A percentile compares a stretch with the other conserved stretches of the same genome.
Conservation (phyloP, 2,888 invertebrate species). For the Epicampocera succincta region DNA sequence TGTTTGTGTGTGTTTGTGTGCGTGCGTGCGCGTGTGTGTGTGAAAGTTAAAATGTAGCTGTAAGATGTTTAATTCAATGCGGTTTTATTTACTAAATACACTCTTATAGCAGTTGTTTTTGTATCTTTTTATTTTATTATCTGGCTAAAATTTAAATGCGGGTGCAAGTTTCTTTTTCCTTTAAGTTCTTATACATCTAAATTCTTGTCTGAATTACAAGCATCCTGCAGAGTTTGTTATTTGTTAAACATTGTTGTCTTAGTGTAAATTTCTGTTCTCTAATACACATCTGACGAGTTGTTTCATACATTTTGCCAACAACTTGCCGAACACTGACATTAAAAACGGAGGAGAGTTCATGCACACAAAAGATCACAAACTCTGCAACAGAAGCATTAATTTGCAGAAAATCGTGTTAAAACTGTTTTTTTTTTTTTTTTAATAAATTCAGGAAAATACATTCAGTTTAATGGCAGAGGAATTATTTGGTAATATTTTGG, state of each 20-base stretch:
- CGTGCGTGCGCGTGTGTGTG: too few relatives aligned
- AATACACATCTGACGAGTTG: slow-evolving; percentile 33
- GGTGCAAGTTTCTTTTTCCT: background rate
- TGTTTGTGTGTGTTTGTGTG: background rate
- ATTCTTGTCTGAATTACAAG: background rate
- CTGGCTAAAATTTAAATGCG: background rate
- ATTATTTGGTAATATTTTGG: too few relatives aligned
- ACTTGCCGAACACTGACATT: slow-evolving; percentile 16
- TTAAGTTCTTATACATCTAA: background rate
- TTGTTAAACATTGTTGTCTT: background rate
- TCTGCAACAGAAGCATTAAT: slow-evolving; percentile 29
- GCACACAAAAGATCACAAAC: slow-evolving; percentile 8
- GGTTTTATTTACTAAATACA: slow-evolving; percentile 5
- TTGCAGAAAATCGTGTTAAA: slow-evolving; percentile 32
- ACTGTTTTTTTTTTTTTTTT: too few relatives aligned
- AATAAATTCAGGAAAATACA: background rate
- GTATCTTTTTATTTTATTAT: too few relatives aligned
- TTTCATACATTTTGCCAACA: slow-evolving; percentile 33
- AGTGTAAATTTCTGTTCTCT: background rate
- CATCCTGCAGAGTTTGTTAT: background rate
- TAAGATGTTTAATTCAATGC: slow-evolving; percentile 21
- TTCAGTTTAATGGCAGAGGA: background rate
- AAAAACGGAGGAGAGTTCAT: slow-evolving; percentile 35
- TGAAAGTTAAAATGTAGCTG: slow-evolving; percentile 1
- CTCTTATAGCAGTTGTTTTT: background rate